Percentiles rank a stretch among this genome's conserved stretches.
Conservation (phyloP, 2,888 invertebrate genomes). For the Cheilosia vernalis region DNA sequence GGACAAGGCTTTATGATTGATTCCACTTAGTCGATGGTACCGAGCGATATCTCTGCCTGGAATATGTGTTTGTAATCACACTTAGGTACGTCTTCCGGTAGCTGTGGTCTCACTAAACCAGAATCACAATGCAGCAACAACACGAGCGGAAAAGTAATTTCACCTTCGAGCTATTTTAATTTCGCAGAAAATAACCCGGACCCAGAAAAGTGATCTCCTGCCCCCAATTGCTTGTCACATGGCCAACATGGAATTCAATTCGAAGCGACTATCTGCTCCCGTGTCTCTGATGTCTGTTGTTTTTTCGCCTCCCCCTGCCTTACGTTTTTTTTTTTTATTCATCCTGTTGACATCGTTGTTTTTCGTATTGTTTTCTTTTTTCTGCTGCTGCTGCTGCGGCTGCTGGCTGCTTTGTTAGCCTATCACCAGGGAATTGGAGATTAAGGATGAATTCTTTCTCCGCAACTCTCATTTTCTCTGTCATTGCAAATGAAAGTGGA, state of each 20-base stretch:
- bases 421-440: slow-evolving; percentile 73
- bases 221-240: slow-evolving; percentile 71
- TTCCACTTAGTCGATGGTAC: slow-evolving; percentile 48
- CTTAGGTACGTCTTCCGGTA: slow-evolving; percentile 26
- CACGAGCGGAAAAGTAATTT: slow-evolving; percentile 65
- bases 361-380: slow-evolving; percentile 18
- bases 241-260: slow-evolving; percentile 74
- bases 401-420: slow-evolving; percentile 58
- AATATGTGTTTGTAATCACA: slow-evolving; percentile 53
- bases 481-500: slow-evolving; percentile 73
- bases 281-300: slow-evolving; percentile 34
- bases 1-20: slow-evolving; percentile 60
- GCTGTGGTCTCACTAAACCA: slow-evolving; percentile 36
- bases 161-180: slow-evolving; percentile 73
- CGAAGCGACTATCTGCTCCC: slow-evolving; percentile 61
- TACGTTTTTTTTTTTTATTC: slow-evolving; percentile 38
- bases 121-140: slow-evolving; percentile 19
- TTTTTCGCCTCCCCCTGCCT: slow-evolving; percentile 9
- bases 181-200: slow-evolving; percentile 68
- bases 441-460: slow-evolving; percentile 71
- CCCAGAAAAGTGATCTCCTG: slow-evolving; percentile 70
- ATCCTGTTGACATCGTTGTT: slow-evolving; percentile 59
- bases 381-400: slow-evolving; percentile 12
- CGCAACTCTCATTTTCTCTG: slow-evolving; percentile 66
- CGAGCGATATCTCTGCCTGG: slow-evolving; percentile 39